These are phyloP conservation scores for Sebastes minor DNA, from an alignment of 2,797 vertebrate genomes.

Conservation along the genomic window DNA sequence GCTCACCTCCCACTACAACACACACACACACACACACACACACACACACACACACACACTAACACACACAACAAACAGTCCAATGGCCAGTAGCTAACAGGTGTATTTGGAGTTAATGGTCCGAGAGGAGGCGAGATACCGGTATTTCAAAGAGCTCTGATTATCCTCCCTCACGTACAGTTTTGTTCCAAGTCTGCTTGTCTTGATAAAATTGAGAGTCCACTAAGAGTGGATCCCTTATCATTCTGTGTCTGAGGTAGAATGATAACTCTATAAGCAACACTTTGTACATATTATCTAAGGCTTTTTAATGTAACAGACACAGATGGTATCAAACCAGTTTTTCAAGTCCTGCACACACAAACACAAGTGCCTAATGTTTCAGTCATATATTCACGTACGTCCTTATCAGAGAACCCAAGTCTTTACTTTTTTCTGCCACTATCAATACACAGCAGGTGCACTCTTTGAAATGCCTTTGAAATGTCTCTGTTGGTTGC, in stretches of 20 bases:
- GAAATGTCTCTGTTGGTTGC: not conserved
- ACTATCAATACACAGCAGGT: not conserved
- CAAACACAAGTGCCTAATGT: not conserved
- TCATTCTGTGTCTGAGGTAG: not conserved
- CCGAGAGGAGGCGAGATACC: conserved; percentile 11
- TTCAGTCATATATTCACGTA: not conserved
- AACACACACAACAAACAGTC: conserved; percentile 20
- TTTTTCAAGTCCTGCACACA: not conserved
- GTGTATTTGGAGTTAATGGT: conserved; percentile 49
- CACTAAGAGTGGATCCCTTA: not conserved
- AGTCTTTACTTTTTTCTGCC: not conserved
- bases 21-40: not conserved
- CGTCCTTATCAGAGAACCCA: not conserved
- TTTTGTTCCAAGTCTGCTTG: not conserved
- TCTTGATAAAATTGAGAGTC: conserved; percentile 17
- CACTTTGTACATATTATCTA: not conserved
- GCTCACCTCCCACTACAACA: not conserved
- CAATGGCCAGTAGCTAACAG: conserved; percentile 38
- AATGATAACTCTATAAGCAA: not conserved
- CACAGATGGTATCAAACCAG: not conserved
- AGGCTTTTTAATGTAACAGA: not conserved
- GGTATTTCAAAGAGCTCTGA: conserved; percentile 39
- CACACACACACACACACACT: not conserved
- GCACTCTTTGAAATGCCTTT: not conserved
- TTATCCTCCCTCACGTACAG: conserved; percentile 40